Evolutionary conservation across 2,888 invertebrate species (phyloP).

Genomic region (Norana najaformis): DNA sequence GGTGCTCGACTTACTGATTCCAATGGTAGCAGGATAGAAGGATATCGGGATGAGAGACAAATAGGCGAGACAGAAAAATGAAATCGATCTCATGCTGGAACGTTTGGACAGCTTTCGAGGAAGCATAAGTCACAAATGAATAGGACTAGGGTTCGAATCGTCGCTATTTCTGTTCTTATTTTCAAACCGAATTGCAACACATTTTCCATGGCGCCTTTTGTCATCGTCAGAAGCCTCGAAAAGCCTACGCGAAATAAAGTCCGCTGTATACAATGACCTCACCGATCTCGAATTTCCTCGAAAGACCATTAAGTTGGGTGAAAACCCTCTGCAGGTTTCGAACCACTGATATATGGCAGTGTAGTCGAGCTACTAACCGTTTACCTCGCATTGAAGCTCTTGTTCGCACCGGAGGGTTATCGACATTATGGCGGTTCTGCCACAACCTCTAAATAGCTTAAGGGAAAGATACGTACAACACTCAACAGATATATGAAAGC

Average conservation of each 20-base stretch:
- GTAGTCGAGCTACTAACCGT: neutral
- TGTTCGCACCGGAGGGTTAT: neutral
- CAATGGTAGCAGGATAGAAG: neutral
- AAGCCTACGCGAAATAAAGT: neutral
- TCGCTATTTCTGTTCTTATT: neutral
- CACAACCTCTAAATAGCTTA: neutral
- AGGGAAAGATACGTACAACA: neutral
- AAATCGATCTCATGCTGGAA: neutral
- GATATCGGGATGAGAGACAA: neutral
- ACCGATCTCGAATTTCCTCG: neutral
- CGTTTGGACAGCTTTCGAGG: neutral
- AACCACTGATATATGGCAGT: neutral
- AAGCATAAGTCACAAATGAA: neutral
- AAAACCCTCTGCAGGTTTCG: neutral
- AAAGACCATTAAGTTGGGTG: neutral
- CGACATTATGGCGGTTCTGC: neutral
- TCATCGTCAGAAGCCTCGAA: neutral
- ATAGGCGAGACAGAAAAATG: neutral
- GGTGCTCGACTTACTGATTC: neutral
- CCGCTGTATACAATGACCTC: neutral
- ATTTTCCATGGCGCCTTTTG: too few relatives aligned
- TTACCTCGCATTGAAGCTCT: neutral
- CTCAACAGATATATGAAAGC: neutral
- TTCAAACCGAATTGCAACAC: too few relatives aligned
- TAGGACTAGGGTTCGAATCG: conserved; percentile 13